Percentiles rank a stretch among this genome's conserved stretches.
phyloP scores from a whole-genome alignment of 37 sponge, comb jelly and placozoan species.

The Trichoplax adhaerens region DNA sequence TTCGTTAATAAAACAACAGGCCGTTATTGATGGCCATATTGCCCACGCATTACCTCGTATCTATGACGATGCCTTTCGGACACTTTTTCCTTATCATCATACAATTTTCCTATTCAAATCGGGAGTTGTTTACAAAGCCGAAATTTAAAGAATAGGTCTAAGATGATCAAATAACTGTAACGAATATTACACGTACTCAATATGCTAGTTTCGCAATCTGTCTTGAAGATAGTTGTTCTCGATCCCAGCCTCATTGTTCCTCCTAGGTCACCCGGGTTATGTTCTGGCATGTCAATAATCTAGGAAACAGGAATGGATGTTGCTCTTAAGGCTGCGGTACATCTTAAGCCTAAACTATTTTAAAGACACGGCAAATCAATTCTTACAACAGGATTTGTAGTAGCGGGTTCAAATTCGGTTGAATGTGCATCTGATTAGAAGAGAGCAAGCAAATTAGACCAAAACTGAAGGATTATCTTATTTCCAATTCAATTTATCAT shows the following conservation, averaged over 20 bases:
- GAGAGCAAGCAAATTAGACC: background rate
- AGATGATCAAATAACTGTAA: no score
- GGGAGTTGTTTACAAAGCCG: background rate
- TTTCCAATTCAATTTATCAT: background rate
- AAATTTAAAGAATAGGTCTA: background rate
- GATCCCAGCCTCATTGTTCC: slow-evolving; percentile 92
- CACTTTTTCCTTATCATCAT: slow-evolving; percentile 28
- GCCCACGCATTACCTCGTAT: slow-evolving; percentile 35
- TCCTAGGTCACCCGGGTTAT: slow-evolving; percentile 79
- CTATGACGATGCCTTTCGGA: slow-evolving; percentile 91
- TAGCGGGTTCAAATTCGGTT: slow-evolving; percentile 44
- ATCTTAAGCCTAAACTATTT: background rate
- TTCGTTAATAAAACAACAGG: no score
- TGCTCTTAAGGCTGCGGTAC: slow-evolving; percentile 1
- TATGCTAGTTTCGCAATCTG: slow-evolving; percentile 16
- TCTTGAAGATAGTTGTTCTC: slow-evolving; percentile 58
- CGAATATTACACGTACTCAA: slow-evolving; percentile 27
- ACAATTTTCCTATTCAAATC: slow-evolving; percentile 36
- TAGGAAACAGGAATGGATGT: background rate
- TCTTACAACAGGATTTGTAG: slow-evolving; percentile 54
- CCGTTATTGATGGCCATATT: no score
- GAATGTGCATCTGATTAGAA: slow-evolving; percentile 55
- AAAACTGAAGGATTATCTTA: background rate
- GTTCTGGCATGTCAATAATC: slow-evolving; percentile 95
- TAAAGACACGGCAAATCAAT: background rate